Evolutionary conservation across 2,888 invertebrate species (phyloP).

Genomic region (Conistra vaccinii): DNA sequence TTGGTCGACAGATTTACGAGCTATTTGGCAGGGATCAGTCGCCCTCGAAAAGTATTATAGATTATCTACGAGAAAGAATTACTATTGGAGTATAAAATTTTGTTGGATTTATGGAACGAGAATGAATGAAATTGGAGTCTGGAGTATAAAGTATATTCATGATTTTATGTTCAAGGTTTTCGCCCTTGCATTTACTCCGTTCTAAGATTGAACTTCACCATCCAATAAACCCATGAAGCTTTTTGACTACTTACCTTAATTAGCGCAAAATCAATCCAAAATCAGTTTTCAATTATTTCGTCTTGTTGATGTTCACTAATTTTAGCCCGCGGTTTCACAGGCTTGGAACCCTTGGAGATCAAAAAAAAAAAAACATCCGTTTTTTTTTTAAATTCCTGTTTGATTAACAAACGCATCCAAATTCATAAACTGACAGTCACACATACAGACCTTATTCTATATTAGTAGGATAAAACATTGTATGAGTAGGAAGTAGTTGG

Average conservation of each 20-base stretch:
- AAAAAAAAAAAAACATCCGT: too few species aligned
- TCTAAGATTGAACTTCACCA: neutral
- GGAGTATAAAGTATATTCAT: constrained; percentile 29
- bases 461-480: too few species aligned
- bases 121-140: constrained; percentile 61
- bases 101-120: constrained; percentile 58
- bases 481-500: neutral
- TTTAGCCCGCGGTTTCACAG: too few species aligned
- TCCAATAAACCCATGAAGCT: neutral
- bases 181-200: neutral
- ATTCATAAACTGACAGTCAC: too few species aligned
- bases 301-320: too few species aligned
- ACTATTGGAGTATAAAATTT: constrained; percentile 66
- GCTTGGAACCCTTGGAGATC: too few species aligned
- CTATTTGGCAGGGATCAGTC: constrained; percentile 69
- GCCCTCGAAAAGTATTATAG: constrained; percentile 68
- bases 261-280: neutral
- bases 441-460: neutral
- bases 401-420: too few species aligned
- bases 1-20: constrained; percentile 69
- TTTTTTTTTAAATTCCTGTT: too few species aligned
- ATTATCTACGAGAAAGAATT: constrained; percentile 69
- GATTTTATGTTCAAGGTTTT: constrained; percentile 11
- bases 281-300: too few species aligned
- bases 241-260: neutral